Conservation (phyloP, 2,113 vertebrate genomes). For the Coryphaenoides rupestris region DNA sequence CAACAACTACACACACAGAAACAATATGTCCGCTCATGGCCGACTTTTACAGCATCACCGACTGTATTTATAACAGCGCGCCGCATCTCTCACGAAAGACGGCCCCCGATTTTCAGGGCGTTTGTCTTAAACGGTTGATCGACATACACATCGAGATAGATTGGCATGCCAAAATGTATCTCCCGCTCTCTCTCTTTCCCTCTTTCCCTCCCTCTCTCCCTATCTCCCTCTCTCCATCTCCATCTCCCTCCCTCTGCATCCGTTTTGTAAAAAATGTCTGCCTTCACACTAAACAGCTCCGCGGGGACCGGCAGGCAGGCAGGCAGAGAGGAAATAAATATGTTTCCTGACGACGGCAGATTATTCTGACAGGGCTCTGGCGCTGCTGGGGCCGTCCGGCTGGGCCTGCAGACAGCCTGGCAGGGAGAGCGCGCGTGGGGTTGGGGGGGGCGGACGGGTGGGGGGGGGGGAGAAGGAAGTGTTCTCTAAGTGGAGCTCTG, state of each 20-base stretch:
- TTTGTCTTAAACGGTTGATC: background rate
- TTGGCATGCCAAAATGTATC: no score
- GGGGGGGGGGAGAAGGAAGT: background rate
- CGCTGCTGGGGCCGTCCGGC: conserved; percentile 33
- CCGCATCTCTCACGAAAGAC: conserved; percentile 40
- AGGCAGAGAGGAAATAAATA: conserved; percentile 69
- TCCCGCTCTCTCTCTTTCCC: conserved; percentile 1
- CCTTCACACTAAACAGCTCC: conserved; percentile 68
- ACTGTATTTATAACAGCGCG: no score
- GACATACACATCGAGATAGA: no score
- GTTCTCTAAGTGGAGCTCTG: conserved; percentile 43
- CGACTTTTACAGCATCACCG: no score
- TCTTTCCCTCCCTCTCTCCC: conserved; percentile 23
- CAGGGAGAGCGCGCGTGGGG: conserved; percentile 43
- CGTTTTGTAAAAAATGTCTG: conserved; percentile 65
- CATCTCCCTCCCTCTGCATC: conserved; percentile 31
- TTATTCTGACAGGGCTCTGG: conserved; percentile 66
- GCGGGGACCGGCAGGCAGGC: conserved; percentile 57
- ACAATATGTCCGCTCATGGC: no score
- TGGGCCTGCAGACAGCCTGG: conserved; percentile 44
- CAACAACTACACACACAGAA: conserved; percentile 1
- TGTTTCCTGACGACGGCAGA: conserved; percentile 68
- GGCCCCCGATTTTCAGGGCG: conserved; percentile 62
- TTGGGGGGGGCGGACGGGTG: no score
- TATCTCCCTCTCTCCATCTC: conserved; percentile 11